phyloP scores from a whole-genome alignment of 2,797 vertebrate genomes.

The Melanotaenia parkinsoni region DNA sequence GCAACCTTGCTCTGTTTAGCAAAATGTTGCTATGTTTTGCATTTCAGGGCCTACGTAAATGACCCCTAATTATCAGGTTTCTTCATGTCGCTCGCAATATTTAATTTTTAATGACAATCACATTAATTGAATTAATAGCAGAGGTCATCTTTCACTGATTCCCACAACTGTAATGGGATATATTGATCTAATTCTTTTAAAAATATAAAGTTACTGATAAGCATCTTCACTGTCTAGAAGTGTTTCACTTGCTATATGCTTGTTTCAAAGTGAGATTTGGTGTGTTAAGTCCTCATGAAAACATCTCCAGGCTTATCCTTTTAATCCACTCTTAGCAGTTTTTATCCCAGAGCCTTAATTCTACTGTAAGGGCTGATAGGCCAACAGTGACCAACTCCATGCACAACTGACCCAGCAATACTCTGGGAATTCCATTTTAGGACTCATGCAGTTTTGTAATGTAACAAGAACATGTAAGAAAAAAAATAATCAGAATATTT shows the following conservation, averaged over 20 bases:
- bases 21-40: neutral
- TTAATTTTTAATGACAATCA: conserved; percentile 50
- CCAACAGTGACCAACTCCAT: conserved; percentile 37
- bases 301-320: conserved; percentile 77
- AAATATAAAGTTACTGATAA: conserved; percentile 8
- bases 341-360: conserved; percentile 76
- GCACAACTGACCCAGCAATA: conserved; percentile 27
- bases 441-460: neutral
- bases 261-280: conserved; percentile 67
- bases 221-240: conserved; percentile 2
- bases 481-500: conserved; percentile 3
- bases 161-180: conserved; percentile 25
- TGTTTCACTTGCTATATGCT: conserved; percentile 41
- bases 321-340: conserved; percentile 78
- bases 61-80: conserved; percentile 40
- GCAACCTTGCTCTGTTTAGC: neutral
- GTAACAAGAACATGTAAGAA: neutral
- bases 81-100: conserved; percentile 20
- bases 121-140: conserved; percentile 40
- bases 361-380: conserved; percentile 38
- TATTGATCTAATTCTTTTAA: conserved; percentile 10
- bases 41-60: neutral
- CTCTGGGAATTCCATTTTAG: conserved; percentile 21
- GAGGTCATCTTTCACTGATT: conserved; percentile 36
- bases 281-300: conserved; percentile 72